Conservation (phyloP, 2,113 vertebrate genomes). For the Alouatta palliata region DNA sequence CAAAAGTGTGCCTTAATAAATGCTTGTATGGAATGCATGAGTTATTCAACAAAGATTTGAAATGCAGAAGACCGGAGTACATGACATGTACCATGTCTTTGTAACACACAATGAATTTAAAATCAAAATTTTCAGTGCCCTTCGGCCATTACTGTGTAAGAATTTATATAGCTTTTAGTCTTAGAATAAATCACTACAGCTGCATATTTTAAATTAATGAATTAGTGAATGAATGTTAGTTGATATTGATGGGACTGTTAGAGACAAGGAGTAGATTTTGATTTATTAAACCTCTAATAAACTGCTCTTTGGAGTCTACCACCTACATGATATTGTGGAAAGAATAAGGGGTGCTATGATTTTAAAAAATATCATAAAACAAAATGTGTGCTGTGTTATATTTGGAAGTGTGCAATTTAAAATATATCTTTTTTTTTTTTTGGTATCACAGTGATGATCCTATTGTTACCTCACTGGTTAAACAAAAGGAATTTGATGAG, state of each 20-base stretch:
- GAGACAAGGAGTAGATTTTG: not conserved
- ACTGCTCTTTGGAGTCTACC: not conserved
- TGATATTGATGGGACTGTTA: not conserved
- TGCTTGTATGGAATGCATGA: not conserved
- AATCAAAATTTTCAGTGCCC: not conserved
- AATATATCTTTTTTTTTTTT: not conserved
- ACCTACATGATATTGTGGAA: not conserved
- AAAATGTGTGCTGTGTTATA: not conserved
- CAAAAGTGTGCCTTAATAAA: not conserved
- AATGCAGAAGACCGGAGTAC: not conserved
- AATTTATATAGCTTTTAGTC: not conserved
- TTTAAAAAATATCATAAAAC: not conserved
- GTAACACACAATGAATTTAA: not conserved
- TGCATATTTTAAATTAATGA: not conserved
- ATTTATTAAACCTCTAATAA: not conserved
- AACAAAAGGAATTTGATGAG: conserved; percentile 77
- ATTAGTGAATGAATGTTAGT: not conserved
- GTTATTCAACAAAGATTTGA: not conserved
- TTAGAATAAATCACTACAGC: not conserved
- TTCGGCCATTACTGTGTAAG: not conserved
- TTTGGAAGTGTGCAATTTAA: not conserved
- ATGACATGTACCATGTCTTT: not conserved
- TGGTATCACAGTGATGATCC: conserved; percentile 72
- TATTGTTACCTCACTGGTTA: conserved; percentile 61
- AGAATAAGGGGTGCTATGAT: not conserved